Conservation (phyloP, 1,140 invertebrate genomes). For the Planococcus citri region DNA sequence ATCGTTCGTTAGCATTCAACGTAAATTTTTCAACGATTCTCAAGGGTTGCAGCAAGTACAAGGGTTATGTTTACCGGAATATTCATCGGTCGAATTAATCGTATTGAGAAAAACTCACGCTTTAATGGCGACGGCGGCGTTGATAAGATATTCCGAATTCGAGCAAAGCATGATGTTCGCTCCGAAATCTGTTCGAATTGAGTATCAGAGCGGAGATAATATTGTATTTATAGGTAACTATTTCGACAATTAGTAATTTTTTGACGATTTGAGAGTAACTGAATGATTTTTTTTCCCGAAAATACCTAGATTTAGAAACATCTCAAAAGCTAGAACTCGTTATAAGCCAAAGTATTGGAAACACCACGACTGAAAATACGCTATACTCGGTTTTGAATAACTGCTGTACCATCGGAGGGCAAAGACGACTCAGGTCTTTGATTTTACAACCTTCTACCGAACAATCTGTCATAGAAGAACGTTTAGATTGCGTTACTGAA, state of each 20-base stretch:
- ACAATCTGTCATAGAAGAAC: slow-evolving; percentile 46
- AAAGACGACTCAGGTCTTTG: slow-evolving; percentile 57
- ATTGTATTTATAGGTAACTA: slow-evolving; percentile 33
- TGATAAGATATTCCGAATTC: slow-evolving; percentile 72
- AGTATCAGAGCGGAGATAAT: slow-evolving; percentile 68
- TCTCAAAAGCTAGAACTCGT: slow-evolving; percentile 62
- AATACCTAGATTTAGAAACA: slow-evolving; percentile 57
- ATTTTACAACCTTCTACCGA: slow-evolving; percentile 70
- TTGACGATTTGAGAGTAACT: no score
- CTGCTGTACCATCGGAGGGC: slow-evolving; percentile 64
- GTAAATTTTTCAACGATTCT: slow-evolving; percentile 63
- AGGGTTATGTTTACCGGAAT: slow-evolving; percentile 52
- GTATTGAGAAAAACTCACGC: slow-evolving; percentile 73
- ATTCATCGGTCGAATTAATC: slow-evolving; percentile 54
- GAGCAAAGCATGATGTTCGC: slow-evolving; percentile 63
- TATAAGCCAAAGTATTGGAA: slow-evolving; percentile 37
- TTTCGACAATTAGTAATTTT: no score
- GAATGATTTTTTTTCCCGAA: slow-evolving; percentile 16
- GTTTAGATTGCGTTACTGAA: slow-evolving; percentile 61
- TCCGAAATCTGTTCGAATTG: slow-evolving; percentile 61
- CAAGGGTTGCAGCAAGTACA: slow-evolving; percentile 59
- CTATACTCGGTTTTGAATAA: slow-evolving; percentile 63
- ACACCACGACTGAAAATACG: slow-evolving; percentile 34
- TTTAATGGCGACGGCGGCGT: slow-evolving; percentile 59
- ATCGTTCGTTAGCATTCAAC: not conserved